Conservation (phyloP, 2,797 vertebrate species). For the Enteromius radiatus region DNA sequence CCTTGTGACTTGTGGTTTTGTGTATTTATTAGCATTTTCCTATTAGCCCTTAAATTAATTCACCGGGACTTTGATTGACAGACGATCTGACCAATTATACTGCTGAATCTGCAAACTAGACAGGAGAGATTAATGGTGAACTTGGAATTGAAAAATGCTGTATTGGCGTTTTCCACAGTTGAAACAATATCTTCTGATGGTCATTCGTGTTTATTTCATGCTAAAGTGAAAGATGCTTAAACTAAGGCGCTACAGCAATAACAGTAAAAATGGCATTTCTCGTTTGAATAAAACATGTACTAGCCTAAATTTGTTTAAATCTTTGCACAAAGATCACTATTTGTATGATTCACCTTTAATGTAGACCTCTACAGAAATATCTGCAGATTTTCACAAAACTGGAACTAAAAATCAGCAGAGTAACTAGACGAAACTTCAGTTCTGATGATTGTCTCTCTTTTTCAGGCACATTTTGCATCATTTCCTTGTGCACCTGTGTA, state of each 20-base stretch:
- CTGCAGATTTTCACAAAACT: background rate
- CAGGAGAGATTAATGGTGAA: too few species aligned
- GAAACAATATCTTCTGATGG: background rate
- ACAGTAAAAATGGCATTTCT: too few species aligned
- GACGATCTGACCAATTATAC: too few species aligned
- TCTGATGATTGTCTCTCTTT: background rate
- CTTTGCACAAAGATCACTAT: too few species aligned
- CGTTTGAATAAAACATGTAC: too few species aligned
- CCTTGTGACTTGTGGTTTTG: too few species aligned
- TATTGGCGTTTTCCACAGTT: background rate
- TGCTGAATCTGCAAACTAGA: too few species aligned
- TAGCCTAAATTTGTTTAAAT: too few species aligned
- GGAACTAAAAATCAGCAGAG: background rate
- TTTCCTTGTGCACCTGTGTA: constrained; percentile 98
- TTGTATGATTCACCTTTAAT: too few species aligned
- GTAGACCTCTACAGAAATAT: background rate
- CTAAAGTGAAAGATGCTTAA: background rate
- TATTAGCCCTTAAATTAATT: background rate
- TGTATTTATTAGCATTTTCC: background rate
- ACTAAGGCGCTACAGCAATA: background rate
- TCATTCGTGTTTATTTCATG: too few species aligned
- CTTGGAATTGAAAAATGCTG: too few species aligned
- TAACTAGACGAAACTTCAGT: background rate
- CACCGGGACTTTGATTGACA: too few species aligned
- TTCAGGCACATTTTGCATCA: constrained; percentile 98